phyloP scores from a whole-genome alignment of 2,888 invertebrate genomes.

The Tryphoninae sp. region DNA sequence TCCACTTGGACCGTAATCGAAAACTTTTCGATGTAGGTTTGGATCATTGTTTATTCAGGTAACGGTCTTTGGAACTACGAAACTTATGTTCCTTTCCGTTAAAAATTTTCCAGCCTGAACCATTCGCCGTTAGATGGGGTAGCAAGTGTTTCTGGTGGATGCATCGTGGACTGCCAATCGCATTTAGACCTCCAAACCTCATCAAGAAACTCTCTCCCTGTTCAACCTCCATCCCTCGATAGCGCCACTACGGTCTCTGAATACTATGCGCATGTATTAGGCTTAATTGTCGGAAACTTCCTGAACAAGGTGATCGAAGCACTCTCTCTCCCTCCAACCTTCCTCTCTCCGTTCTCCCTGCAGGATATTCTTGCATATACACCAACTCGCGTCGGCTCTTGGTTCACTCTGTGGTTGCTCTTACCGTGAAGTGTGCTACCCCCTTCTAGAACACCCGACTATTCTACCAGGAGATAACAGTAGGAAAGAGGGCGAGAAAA shows the following conservation, averaged over 20 bases:
- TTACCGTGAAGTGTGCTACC: constrained; percentile 18
- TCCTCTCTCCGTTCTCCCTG: constrained; percentile 61
- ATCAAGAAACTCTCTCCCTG: constrained; percentile 33
- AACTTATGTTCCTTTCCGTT: not conserved
- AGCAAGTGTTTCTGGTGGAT: not conserved
- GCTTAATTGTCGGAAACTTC: constrained; percentile 60
- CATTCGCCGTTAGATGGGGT: not conserved
- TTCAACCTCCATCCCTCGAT: constrained; percentile 22
- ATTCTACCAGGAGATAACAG: constrained; percentile 47
- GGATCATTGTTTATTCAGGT: too few relatives aligned
- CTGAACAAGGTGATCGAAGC: constrained; percentile 56
- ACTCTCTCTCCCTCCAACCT: constrained; percentile 8
- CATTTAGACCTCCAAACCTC: constrained; percentile 27
- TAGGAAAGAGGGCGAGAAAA: constrained; percentile 44
- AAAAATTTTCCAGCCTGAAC: not conserved
- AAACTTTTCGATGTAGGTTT: too few relatives aligned
- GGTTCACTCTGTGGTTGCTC: constrained; percentile 43
- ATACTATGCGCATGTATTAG: constrained; percentile 61
- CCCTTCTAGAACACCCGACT: constrained; percentile 3
- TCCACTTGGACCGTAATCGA: too few relatives aligned
- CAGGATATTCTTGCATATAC: constrained; percentile 45
- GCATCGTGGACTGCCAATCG: constrained; percentile 9
- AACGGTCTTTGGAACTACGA: too few relatives aligned
- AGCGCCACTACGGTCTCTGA: constrained; percentile 29
- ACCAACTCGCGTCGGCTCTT: constrained; percentile 35